Evolutionary conservation across 2,888 invertebrate species (phyloP), one percentile per base, ranked within the genome.

Genomic region (Frankliniella fusca): DNA sequence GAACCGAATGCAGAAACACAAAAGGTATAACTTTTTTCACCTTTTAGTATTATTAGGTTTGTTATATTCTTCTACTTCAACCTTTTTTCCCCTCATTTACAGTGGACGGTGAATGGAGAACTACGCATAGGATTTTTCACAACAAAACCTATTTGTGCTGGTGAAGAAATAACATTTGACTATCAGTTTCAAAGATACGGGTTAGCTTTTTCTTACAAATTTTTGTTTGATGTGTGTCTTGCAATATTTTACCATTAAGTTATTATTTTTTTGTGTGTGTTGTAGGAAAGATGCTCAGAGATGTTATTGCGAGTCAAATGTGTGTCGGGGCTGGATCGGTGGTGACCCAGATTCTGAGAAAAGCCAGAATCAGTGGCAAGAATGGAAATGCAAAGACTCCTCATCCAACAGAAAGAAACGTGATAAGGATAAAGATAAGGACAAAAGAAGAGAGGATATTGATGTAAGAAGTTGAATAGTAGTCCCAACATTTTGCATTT

Each of bases 1-100:
- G 97, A 98, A 86, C 99, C 99, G 0, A 99, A 99, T 88, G 96
- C 98, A 7, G 97, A 97, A 89, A 99, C 99, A 0, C 98, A 99
- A 89, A 99, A 99, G 89, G 91, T 91, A 85, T 18, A 23, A 48
- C 11, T 10, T 48, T 65, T 3, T 80, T 23, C 0, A 12, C 11
- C 3, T 28, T 1, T 54, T 0, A 7, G 1, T 18, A 82, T 27
- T 80, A 80, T 80, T 23, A 48, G 12, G 10, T 82, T 23, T 76
- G 27, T 82, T 80, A 10, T 79, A 76, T 38, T 81, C n/a, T 80
- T 38, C 38, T 3, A 38, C 38, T 80, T 48, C 80, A 48, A 70
- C 76, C 49, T 76, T 80, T 70, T 83, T 50, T 82, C 83, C 80
- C 83, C 84, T 85, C 83, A 84, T 79, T 87, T 86, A 20, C 84